These are phyloP conservation scores for Leptinotarsa peninsularis DNA, from an alignment of 2,888 invertebrate genomes.

Conservation along the genomic window DNA sequence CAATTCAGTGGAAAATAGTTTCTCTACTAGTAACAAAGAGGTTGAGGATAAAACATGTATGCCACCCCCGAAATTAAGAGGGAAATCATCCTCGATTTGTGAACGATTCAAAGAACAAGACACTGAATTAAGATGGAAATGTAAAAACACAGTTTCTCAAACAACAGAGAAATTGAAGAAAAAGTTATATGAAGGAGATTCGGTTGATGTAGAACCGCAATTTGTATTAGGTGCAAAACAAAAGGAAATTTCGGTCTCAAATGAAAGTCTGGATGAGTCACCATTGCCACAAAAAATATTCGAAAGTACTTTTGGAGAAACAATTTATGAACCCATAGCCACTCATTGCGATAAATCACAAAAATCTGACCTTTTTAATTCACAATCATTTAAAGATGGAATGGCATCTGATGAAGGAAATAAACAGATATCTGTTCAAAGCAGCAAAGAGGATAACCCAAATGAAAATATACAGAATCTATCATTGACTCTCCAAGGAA, in stretches of 20 bases:
- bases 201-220: not conserved
- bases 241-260: not conserved
- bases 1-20: not conserved
- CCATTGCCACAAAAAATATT: not conserved
- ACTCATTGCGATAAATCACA: not conserved
- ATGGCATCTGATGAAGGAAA: not conserved
- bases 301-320: not conserved
- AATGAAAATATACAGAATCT: not conserved
- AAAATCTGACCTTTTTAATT: not conserved
- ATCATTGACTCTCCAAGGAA: not conserved
- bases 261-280: not conserved
- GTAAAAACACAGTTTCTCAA: conserved; percentile 24
- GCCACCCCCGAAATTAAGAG: conserved; percentile 17
- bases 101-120: conserved; percentile 7
- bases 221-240: not conserved
- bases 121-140: conserved; percentile 12
- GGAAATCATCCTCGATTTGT: conserved; percentile 3
- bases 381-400: not conserved
- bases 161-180: conserved; percentile 22
- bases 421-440: not conserved
- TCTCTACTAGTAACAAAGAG: not conserved
- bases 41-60: conserved; percentile 8
- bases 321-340: not conserved
- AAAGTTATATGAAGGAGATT: conserved; percentile 19
- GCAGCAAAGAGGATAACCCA: not conserved